Evolutionary conservation across 1,140 invertebrate genomes (phyloP).

Genomic region (Oncopodura yosiiana): DNA sequence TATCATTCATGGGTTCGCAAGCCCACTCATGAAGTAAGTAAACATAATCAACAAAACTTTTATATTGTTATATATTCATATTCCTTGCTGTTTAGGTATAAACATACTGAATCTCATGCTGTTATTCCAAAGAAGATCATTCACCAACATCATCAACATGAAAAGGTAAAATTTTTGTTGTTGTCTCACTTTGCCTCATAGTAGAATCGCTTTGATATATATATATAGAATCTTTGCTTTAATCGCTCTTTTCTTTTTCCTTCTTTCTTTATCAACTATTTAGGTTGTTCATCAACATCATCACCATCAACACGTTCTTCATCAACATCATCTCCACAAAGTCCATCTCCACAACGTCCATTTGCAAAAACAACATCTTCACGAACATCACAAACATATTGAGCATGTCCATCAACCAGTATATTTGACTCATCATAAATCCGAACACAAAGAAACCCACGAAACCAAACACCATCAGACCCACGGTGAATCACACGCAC

Average conservation of each 20-base stretch:
- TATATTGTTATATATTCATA: too few relatives aligned
- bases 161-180: too few relatives aligned
- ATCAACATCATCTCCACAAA: constrained; percentile 18
- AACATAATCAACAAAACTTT: too few relatives aligned
- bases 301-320: constrained; percentile 19
- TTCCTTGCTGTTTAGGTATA: too few relatives aligned
- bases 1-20: not conserved
- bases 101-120: constrained; percentile 4
- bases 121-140: constrained; percentile 6
- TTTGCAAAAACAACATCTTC: constrained; percentile 16
- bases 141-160: constrained; percentile 7
- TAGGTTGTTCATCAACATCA: constrained; percentile 15
- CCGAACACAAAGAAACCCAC: not conserved
- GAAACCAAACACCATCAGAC: not conserved
- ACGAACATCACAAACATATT: constrained; percentile 12
- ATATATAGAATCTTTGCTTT: too few relatives aligned
- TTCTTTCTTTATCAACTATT: too few relatives aligned
- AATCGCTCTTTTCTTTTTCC: too few relatives aligned
- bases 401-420: constrained; percentile 15
- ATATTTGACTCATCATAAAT: not conserved
- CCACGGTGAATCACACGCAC: not conserved
- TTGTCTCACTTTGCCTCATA: too few relatives aligned
- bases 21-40: constrained; percentile 5
- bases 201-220: too few relatives aligned
- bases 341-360: constrained; percentile 25